Conservation (phyloP, 2,797 vertebrate species). For the Sebastes trivittatus region DNA sequence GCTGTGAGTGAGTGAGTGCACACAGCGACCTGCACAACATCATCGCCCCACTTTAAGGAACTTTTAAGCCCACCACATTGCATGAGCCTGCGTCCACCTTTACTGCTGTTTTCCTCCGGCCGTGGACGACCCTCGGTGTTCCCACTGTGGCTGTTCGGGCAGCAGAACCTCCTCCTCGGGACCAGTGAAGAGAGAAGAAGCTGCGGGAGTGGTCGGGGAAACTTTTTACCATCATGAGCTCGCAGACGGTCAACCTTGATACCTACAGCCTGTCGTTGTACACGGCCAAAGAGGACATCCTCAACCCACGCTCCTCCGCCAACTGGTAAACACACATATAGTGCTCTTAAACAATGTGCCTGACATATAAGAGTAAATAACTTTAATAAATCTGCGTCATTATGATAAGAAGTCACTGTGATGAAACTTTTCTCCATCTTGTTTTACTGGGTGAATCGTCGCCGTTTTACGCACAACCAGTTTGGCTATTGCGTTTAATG, state of each 20-base stretch:
- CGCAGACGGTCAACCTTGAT: conserved; percentile 84
- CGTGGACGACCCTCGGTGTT: conserved; percentile 9
- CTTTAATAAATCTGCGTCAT: neutral
- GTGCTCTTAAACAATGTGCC: neutral
- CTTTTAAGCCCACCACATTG: conserved; percentile 20
- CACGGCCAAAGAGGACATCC: conserved; percentile 88
- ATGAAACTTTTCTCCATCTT: neutral
- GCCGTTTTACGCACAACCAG: conserved; percentile 13
- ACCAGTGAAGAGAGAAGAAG: conserved; percentile 60
- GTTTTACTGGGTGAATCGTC: neutral
- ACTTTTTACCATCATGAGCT: conserved; percentile 67
- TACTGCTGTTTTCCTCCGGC: conserved; percentile 12
- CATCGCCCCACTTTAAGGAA: conserved; percentile 37
- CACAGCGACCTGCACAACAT: conserved; percentile 41
- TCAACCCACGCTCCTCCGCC: conserved; percentile 84
- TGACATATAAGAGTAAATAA: neutral
- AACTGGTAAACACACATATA: conserved; percentile 82
- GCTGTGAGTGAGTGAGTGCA: conserved; percentile 47
- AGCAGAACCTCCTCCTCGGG: conserved; percentile 44
- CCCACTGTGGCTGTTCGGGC: conserved; percentile 41
- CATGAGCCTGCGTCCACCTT: conserved; percentile 53
- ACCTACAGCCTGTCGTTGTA: conserved; percentile 88
- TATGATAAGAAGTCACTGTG: neutral
- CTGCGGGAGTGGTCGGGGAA: conserved; percentile 64
- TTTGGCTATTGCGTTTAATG: conserved; percentile 43